These are phyloP conservation scores for Paedocypris sp. DNA, from an alignment of 2,113 vertebrate genomes.

Conservation along the genomic window DNA sequence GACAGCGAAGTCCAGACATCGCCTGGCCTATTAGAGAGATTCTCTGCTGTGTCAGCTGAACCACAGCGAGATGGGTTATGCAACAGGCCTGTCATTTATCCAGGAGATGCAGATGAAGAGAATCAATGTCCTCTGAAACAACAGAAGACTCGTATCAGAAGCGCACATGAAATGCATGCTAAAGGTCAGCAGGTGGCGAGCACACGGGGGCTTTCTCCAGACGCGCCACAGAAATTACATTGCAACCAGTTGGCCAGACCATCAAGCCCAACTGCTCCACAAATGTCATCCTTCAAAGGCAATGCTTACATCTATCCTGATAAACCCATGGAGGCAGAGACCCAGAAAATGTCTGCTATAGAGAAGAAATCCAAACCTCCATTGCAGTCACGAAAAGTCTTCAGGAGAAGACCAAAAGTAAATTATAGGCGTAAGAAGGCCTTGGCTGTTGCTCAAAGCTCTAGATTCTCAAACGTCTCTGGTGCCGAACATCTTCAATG, in stretches of 20 bases:
- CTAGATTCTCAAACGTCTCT: constrained; percentile 2
- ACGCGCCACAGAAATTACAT: constrained; percentile 8
- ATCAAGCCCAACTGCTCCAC: neutral
- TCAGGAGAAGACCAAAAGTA: constrained; percentile 12
- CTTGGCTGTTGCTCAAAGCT: constrained; percentile 37
- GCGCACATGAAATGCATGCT: neutral
- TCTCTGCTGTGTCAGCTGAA: constrained; percentile 20
- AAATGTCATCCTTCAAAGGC: constrained; percentile 12
- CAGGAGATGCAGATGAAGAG: neutral
- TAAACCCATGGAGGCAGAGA: neutral
- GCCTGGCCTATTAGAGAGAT: constrained; percentile 26
- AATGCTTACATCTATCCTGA: constrained; percentile 17
- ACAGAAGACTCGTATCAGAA: constrained; percentile 1
- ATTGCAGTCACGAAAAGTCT: neutral
- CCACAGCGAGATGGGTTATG: constrained; percentile 13
- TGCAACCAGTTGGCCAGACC: neutral
- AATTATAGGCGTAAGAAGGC: constrained; percentile 36
- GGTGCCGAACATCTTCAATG: neutral
- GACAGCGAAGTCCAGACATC: constrained; percentile 53
- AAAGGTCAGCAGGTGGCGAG: neutral
- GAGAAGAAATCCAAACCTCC: neutral
- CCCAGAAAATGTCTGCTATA: neutral
- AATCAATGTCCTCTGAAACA: neutral
- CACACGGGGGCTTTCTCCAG: neutral
- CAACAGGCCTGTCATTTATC: neutral